Evolutionary conservation across 2,888 invertebrate genomes (phyloP).

Genomic region (Junonia oenone): DNA sequence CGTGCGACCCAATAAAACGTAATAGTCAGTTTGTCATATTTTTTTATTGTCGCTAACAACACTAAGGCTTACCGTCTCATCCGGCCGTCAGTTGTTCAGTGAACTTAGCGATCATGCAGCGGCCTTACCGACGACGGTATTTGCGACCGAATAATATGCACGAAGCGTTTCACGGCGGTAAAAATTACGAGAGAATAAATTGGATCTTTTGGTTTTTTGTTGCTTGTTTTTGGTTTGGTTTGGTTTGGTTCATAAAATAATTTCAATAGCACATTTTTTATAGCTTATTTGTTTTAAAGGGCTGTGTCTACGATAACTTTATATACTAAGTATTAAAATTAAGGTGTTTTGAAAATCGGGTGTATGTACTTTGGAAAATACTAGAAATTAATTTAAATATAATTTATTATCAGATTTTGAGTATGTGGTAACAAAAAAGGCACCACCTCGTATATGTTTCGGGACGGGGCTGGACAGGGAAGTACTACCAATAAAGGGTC

Average conservation of each 20-base stretch:
- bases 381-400: too few species aligned
- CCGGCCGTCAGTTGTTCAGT: slow-evolving; percentile 37
- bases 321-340: too few species aligned
- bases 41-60: slow-evolving; percentile 63
- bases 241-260: too few species aligned
- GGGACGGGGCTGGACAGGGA: slow-evolving; percentile 68
- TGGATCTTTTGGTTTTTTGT: neutral
- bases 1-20: slow-evolving; percentile 64
- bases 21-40: slow-evolving; percentile 64
- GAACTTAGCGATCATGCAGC: slow-evolving; percentile 53
- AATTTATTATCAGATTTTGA: slow-evolving; percentile 80
- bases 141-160: slow-evolving; percentile 61
- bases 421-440: slow-evolving; percentile 75
- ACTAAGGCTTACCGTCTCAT: slow-evolving; percentile 41
- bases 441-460: slow-evolving; percentile 68
- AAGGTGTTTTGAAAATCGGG: too few species aligned
- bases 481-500: slow-evolving; percentile 62
- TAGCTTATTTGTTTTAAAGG: too few species aligned
- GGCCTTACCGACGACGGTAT: slow-evolving; percentile 58
- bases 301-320: too few species aligned
- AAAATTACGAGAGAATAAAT: slow-evolving; percentile 22
- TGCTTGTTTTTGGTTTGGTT: too few species aligned
- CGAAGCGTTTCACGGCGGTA: slow-evolving; percentile 62
- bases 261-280: too few species aligned
- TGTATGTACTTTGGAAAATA: too few species aligned